Conservation (phyloP, 2,797 vertebrate genomes). For the Poeciliopsis gracilis region DNA sequence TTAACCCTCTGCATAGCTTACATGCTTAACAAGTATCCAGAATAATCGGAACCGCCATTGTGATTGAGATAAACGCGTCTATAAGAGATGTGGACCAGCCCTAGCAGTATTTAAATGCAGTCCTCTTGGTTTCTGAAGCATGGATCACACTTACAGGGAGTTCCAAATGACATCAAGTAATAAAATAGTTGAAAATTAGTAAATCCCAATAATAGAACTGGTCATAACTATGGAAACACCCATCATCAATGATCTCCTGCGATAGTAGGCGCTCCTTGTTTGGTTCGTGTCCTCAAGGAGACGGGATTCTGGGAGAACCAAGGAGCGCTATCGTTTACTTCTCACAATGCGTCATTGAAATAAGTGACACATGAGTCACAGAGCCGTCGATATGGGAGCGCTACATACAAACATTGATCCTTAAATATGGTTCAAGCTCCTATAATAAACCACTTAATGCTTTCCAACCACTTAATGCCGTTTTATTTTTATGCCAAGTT, state of each 20-base stretch:
- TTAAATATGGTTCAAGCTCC: slow-evolving; percentile 20
- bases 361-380: slow-evolving; percentile 60
- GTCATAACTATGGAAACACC: slow-evolving; percentile 61
- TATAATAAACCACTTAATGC: not conserved
- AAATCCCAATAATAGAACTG: slow-evolving; percentile 64
- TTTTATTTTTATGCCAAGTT: slow-evolving; percentile 19
- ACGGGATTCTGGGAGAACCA: slow-evolving; percentile 61
- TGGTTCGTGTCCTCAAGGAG: slow-evolving; percentile 38
- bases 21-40: slow-evolving; percentile 42
- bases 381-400: slow-evolving; percentile 10
- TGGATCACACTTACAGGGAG: slow-evolving; percentile 38
- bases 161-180: slow-evolving; percentile 44
- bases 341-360: slow-evolving; percentile 62
- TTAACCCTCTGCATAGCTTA: slow-evolving; percentile 57
- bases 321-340: slow-evolving; percentile 33
- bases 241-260: slow-evolving; percentile 40
- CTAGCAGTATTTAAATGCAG: not conserved
- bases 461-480: not conserved
- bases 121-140: not conserved
- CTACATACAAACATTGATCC: not conserved
- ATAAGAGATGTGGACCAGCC: slow-evolving; percentile 25
- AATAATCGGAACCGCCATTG: slow-evolving; percentile 49
- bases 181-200: slow-evolving; percentile 60
- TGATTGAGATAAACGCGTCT: slow-evolving; percentile 33
- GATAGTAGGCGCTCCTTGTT: slow-evolving; percentile 46